Base-by-base conservation (phyloP, 2,888 invertebrate species). In the Dynastes tityus region DNA sequence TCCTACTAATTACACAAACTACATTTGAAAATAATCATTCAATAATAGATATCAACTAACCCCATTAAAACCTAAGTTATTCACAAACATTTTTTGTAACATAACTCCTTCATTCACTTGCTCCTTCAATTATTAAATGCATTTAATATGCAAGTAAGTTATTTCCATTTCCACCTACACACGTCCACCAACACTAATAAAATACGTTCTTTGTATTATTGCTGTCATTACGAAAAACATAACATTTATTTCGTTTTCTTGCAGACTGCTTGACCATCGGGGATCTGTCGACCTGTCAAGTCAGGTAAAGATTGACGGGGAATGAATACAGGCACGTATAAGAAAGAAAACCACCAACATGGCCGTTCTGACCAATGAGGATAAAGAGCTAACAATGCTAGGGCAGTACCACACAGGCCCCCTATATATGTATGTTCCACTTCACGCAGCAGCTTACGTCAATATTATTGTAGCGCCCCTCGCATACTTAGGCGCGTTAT, bases 381-480 rank as follows among this genome's bases (percentile, higher is more conserved):
- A 83, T 81, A 82, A 79, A 83, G 82, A 80, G 80, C 80, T 78
- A 80, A 82, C 82, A 82, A 82, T 80, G 78, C 80, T 81, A 80
- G 82, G 82, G 82, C 81, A 82, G 83, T 81, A 82, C 82, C 79
- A 81, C 80, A 82, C 80, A 81, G 83, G 82, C 84, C 85, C 73
- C 85, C 83, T 84, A 53, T 53, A 53, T 53, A 83, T 84, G 83
- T 45, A 83, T 84, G 83, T 85, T 84, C 86, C 85, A 87, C 86
- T 87, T 87, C 87, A 86, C 85, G 85, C 84, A 82, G 83, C 81
- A 83, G 85, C 85, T 85, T 85, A 82, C 85, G 85, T 87, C 86
- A 87, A 87, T 87, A 87, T 87, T 87, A 85, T 86, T 85, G 80
- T 84, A 85, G 84, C 84, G 85, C 85, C 85, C 85, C 86, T 82